phyloP scores from a whole-genome alignment of 2,888 invertebrate species.

The Xestia sexstrigata region DNA sequence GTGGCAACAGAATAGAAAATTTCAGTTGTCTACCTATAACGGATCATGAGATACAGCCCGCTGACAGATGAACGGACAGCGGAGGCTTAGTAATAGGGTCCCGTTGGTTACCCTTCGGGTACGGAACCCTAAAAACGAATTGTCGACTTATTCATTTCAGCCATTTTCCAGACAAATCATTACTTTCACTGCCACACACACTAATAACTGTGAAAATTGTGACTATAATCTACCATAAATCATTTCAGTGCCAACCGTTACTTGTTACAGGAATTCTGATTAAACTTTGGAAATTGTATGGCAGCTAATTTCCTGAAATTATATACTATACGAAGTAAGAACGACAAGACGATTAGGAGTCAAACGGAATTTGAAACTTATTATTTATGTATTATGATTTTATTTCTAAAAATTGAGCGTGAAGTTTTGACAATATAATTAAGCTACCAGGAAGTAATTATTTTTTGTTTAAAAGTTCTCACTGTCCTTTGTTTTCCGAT shows the following conservation, averaged over 20 bases:
- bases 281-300: slow-evolving; percentile 44
- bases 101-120: too few relatives aligned
- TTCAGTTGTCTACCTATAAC: too few relatives aligned
- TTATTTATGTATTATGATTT: slow-evolving; percentile 20
- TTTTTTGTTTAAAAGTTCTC: background rate
- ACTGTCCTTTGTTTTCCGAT: background rate
- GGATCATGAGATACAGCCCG: too few relatives aligned
- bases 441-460: background rate
- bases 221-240: slow-evolving; percentile 40
- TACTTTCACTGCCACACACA: slow-evolving; percentile 19
- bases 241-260: slow-evolving; percentile 49
- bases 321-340: slow-evolving; percentile 15
- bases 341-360: slow-evolving; percentile 39
- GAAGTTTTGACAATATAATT: slow-evolving; percentile 19
- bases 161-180: background rate
- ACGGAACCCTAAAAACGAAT: too few relatives aligned
- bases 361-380: slow-evolving; percentile 42
- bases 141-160: background rate
- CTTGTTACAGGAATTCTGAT: slow-evolving; percentile 57
- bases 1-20: too few relatives aligned
- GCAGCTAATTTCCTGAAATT: slow-evolving; percentile 56
- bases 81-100: too few relatives aligned
- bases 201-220: slow-evolving; percentile 21
- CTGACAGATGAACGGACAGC: too few relatives aligned
- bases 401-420: slow-evolving; percentile 2